A percentile compares a stretch with the other conserved stretches of the same genome.
Conservation (phyloP, 2,888 invertebrate genomes). For the Chironomus tentans region DNA sequence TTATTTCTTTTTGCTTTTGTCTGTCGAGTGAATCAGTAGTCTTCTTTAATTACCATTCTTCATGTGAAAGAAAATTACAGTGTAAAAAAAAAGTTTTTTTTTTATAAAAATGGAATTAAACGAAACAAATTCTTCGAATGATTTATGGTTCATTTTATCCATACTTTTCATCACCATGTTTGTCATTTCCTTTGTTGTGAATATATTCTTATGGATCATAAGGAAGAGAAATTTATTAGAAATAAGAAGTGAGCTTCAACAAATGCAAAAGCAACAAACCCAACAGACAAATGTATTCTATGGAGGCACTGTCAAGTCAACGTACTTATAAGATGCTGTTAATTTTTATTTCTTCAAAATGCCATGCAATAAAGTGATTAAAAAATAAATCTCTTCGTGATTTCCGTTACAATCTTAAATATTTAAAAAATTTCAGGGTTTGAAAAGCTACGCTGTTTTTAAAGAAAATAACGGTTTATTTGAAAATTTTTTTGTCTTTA, state of each 20-base stretch:
- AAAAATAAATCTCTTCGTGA: no score
- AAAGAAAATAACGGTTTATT: not conserved
- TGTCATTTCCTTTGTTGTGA: not conserved
- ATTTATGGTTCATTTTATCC: not conserved
- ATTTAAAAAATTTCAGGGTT: no score
- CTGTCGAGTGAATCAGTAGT: no score
- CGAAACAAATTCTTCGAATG: not conserved
- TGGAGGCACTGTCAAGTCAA: not conserved
- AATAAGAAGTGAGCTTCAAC: not conserved
- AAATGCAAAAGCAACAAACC: not conserved
- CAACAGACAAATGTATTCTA: constrained; percentile 3
- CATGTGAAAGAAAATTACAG: no score
- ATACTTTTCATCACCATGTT: not conserved
- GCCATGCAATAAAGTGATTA: not conserved
- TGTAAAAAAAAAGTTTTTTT: no score
- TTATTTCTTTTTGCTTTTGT: no score
- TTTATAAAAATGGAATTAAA: not conserved
- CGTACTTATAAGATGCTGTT: not conserved
- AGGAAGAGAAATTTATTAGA: not conserved
- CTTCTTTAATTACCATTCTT: no score
- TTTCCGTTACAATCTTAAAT: no score
- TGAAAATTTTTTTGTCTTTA: not conserved
- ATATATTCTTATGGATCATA: constrained; percentile 1
- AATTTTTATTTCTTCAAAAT: no score
- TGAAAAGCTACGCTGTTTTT: no score